Evolutionary conservation across 1,140 invertebrate species (phyloP).

Genomic region (Musca domestica): DNA sequence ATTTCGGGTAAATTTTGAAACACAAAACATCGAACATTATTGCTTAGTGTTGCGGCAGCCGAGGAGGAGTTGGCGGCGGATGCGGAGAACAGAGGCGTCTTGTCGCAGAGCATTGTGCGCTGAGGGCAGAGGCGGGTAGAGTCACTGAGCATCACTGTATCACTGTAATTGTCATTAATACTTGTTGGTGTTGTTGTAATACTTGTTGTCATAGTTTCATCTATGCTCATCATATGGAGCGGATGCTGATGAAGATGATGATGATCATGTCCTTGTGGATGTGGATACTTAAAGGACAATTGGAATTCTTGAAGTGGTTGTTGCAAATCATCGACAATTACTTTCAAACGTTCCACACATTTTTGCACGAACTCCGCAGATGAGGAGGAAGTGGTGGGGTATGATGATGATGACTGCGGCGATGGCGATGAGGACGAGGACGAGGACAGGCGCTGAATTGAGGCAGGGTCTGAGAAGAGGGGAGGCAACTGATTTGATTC

Average conservation of each 20-base stretch:
- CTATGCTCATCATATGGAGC: neutral
- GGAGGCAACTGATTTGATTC: slow-evolving; percentile 24
- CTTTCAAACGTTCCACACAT: slow-evolving; percentile 29
- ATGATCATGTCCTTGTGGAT: neutral
- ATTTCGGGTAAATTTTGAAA: neutral
- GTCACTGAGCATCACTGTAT: neutral
- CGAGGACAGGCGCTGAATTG: too few species aligned
- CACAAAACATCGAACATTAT: neutral
- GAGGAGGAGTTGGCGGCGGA: neutral
- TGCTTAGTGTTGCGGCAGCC: too few species aligned
- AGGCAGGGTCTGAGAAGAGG: neutral
- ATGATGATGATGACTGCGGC: neutral
- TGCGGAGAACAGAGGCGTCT: too few species aligned
- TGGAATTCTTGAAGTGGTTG: slow-evolving; percentile 46
- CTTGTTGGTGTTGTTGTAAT: neutral
- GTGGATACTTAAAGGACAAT: slow-evolving; percentile 32
- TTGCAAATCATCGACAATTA: slow-evolving; percentile 33
- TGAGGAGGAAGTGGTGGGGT: neutral
- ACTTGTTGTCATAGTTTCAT: neutral
- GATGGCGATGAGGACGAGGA: too few species aligned
- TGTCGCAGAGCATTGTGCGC: too few species aligned
- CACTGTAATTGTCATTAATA: neutral
- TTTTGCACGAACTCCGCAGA: neutral
- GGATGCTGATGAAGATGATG: too few species aligned
- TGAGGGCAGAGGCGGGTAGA: neutral